Base-by-base conservation (phyloP, 2,113 vertebrate genomes). In the Tiliqua scincoides region DNA sequence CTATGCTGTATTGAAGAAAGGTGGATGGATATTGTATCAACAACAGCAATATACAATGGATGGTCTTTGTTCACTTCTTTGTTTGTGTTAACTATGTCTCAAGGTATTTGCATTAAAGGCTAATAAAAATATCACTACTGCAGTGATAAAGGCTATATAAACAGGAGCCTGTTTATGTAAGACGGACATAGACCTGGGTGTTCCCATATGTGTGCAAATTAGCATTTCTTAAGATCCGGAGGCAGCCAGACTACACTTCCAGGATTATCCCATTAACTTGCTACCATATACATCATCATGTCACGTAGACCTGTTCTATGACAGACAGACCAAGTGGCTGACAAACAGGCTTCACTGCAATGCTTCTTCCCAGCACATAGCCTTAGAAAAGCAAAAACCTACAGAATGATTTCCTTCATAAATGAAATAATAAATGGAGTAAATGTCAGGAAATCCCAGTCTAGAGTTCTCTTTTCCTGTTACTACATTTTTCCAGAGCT, bases 361-460 rank as follows among this genome's bases (percentile, higher is more conserved):
- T n/a, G 17, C 5, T 78, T 40, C 48, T n/a, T 57, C 65, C n/a
- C 23, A 76, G 30, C 63, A 32, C 32, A 85, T 37, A 68, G 21
- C 23, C 57, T 37, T 32, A 68, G 62, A 20, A 75, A n/a, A 35
- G 59, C 17, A 76, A 76, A 15, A 15, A 15, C 17, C n/a, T 57
- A 57, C 54, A 63, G 3, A 76, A 84, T 75, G 59, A 71, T 54
- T 74, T 37, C 48, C 43, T 82, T 67, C 40, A 67, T 54, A 67
- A 85, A 75, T 63, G 75, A 65, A 77, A 57, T 30, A 70, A 35
- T 54, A 9, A 0, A 40, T 1, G 10, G 59, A 18, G 48, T 52
- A 84, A 89, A 79, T 32, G 30, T 6, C 40, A 68, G 76, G 77
- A 85, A 90, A 59, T n/a, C 18, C 14, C 71, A 40, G 25, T 40